Conservation (phyloP, 2,797 vertebrate species). For the Geotria australis region DNA sequence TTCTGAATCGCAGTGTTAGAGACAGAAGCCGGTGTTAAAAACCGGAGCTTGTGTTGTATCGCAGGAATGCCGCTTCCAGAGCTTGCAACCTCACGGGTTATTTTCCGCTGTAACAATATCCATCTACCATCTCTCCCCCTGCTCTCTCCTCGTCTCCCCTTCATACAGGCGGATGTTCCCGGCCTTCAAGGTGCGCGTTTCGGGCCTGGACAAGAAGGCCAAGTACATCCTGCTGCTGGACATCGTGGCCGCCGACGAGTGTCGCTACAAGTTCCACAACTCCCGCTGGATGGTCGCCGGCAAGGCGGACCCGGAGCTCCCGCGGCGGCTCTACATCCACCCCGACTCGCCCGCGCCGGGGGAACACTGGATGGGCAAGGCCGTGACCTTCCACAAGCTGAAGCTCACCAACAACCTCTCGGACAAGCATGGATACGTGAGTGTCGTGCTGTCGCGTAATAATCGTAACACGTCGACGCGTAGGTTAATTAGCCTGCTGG, state of each 20-base stretch:
- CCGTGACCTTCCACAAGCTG: slow-evolving; percentile 95
- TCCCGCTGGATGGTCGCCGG: slow-evolving; percentile 97
- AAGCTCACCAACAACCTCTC: slow-evolving; percentile 98
- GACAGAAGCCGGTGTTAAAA: too few relatives aligned
- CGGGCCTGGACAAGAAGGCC: slow-evolving; percentile 90
- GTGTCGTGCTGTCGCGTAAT: slow-evolving; percentile 13
- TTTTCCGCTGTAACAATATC: too few relatives aligned
- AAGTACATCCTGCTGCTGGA: slow-evolving; percentile 97
- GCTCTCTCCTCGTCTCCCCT: neutral
- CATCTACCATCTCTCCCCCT: too few relatives aligned
- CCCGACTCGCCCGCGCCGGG: slow-evolving; percentile 89
- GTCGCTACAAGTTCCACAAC: slow-evolving; percentile 95
- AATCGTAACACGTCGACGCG: too few relatives aligned
- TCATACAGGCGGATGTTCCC: slow-evolving; percentile 68
- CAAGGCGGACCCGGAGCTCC: slow-evolving; percentile 95
- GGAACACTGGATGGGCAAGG: slow-evolving; percentile 98
- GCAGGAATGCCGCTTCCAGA: too few relatives aligned
- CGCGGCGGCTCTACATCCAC: slow-evolving; percentile 97
- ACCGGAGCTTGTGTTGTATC: too few relatives aligned
- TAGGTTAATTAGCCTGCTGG: too few relatives aligned
- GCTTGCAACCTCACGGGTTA: too few relatives aligned
- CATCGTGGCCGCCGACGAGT: slow-evolving; percentile 90
- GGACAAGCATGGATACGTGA: slow-evolving; percentile 98
- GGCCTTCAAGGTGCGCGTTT: slow-evolving; percentile 90
- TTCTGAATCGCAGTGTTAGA: too few relatives aligned